Percentiles rank a stretch among this genome's conserved stretches.
These are phyloP conservation scores for Lordiphosa andalusiaca DNA, from an alignment of 2,888 invertebrate genomes.

Conservation along the genomic window DNA sequence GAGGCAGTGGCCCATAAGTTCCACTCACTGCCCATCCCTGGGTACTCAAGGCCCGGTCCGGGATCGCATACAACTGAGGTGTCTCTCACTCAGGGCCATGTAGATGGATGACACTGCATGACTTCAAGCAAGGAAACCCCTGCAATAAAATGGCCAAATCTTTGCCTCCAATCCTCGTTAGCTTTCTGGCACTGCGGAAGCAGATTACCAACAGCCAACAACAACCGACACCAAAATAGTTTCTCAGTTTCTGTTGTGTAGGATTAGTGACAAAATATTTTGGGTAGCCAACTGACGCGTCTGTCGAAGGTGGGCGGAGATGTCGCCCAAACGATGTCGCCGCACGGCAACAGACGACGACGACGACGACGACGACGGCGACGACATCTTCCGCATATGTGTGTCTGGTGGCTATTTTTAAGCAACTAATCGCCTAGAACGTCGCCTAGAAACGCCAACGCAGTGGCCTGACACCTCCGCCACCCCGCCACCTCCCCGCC, in stretches of 20 bases:
- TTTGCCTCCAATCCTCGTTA: too few species aligned
- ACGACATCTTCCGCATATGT: constrained; percentile 60
- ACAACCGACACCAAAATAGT: constrained; percentile 46
- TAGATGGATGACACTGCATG: too few species aligned
- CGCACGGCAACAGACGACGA: constrained; percentile 6
- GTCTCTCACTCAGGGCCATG: too few species aligned
- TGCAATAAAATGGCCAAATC: too few species aligned
- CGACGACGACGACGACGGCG: constrained; percentile 8
- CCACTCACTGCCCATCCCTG: too few species aligned
- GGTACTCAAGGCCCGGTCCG: too few species aligned
- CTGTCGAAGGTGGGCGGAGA: constrained; percentile 4
- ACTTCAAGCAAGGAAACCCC: too few species aligned
- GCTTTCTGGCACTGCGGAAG: constrained; percentile 33
- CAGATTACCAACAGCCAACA: constrained; percentile 43
- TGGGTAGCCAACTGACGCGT: neutral
- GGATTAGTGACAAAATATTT: constrained; percentile 15
- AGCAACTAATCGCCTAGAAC: constrained; percentile 66
- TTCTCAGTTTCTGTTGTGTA: constrained; percentile 20
- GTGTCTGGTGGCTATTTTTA: constrained; percentile 64
- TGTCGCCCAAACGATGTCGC: constrained; percentile 4
- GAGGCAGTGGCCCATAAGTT: too few species aligned
- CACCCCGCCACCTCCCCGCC: constrained; percentile 1
- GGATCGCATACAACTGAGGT: too few species aligned
- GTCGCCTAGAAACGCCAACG: constrained; percentile 46
- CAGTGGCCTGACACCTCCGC: constrained; percentile 18